phyloP scores from a whole-genome alignment of 2,797 vertebrate species.

The Onychomys arenicola region DNA sequence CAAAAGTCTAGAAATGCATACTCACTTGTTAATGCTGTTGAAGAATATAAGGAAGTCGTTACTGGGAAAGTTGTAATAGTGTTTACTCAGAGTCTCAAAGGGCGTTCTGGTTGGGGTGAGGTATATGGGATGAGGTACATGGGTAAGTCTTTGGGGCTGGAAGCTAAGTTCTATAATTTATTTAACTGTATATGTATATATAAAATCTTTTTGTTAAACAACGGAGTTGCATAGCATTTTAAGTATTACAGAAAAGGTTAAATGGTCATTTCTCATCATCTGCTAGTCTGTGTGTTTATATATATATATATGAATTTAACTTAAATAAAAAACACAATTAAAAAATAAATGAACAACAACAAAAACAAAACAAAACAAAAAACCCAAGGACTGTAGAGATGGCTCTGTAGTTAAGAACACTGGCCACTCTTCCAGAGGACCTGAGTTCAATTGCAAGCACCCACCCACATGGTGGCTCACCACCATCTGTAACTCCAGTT shows the following conservation, averaged over 20 bases:
- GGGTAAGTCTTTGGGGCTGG: not conserved
- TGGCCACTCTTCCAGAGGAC: not conserved
- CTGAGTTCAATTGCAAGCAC: not conserved
- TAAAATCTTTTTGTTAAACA: not conserved
- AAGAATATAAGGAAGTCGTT: not conserved
- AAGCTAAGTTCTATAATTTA: not conserved
- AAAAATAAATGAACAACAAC: not conserved
- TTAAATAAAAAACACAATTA: not conserved
- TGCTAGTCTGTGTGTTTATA: not conserved
- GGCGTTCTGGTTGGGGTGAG: not conserved
- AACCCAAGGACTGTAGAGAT: not conserved
- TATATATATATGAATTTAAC: not conserved
- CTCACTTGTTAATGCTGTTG: not conserved
- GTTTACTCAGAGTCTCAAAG: not conserved
- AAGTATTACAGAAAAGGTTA: conserved; percentile 1
- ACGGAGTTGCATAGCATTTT: not conserved
- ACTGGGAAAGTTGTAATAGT: not conserved
- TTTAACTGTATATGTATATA: not conserved
- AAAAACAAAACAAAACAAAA: not conserved
- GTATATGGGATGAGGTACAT: not conserved
- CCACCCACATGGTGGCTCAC: not conserved
- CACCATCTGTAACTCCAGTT: not conserved
- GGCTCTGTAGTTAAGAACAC: not conserved
- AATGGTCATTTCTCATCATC: not conserved
- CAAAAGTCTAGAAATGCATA: not conserved